Evolutionary conservation across 2,797 vertebrate species (phyloP), one percentile per base, ranked within the genome.

Genomic region (Acanthiza pusilla): DNA sequence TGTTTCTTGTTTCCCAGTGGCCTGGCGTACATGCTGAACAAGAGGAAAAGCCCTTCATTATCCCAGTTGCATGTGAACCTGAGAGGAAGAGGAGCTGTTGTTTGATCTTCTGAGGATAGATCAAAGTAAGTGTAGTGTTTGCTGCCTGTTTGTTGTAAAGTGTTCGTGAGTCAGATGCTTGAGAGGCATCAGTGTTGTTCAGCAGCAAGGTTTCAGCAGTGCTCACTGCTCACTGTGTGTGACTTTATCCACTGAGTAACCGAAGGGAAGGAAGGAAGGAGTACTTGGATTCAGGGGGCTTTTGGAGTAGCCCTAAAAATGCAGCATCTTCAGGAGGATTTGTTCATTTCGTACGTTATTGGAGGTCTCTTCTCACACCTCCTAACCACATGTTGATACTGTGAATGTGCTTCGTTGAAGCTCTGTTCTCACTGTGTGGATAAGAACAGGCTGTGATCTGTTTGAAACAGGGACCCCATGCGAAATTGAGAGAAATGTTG

Each of bases 321-420:
- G 3, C 3, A 1, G 20, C 17, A 20, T 29, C 29, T 63, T 68
- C 21, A 7, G 5, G 18, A 32, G 16, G 8, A 5, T 51, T 73
- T 40, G 25, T 63, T 40, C 0, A 11, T 32, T 34, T 47, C 34
- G 17, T 70, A 0, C 3, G 0, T 48, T 70, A 18, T 18, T 29
- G 36, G 40, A 51, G 43, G 30, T 66, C 14, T 90, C 48, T 40
- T 38, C 36, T 83, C 23, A 38, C 2, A 2, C 30, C 16, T 13
- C 1, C 0, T 67, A 36, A 29, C 19, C 29, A 32, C 23, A 1
- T n/a, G 7, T 26, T 42, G 30, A 11, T 57, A 13, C 4, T 66
- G 14, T 13, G 30, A 30, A 36, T 50, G 30, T 60, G 27, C 36
- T 62, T 66, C 27, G 17, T 3, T 66, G 20, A 25, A 54, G 16